Evolutionary conservation across 1,140 invertebrate genomes (phyloP).

Genomic region (Thaumatotibia leucotreta): DNA sequence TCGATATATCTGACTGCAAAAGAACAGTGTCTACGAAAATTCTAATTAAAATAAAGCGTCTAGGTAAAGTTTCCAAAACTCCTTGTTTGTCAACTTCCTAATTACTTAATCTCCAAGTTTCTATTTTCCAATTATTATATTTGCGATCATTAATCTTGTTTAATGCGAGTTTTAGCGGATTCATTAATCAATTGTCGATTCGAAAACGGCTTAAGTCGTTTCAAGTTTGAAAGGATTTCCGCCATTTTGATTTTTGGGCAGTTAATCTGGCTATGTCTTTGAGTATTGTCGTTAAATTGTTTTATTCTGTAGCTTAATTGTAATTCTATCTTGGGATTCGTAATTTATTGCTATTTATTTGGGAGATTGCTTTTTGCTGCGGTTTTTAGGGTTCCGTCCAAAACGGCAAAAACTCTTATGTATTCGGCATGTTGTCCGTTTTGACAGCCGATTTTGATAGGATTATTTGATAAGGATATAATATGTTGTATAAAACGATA

Average conservation of each 20-base stretch:
- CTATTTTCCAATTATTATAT: conserved; percentile 4
- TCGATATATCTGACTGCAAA: no score
- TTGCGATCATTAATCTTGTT: conserved; percentile 2
- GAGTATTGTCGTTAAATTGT: neutral
- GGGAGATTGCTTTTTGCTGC: neutral
- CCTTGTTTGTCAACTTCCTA: conserved; percentile 6
- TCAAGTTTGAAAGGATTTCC: neutral
- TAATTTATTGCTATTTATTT: neutral
- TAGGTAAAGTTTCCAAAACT: neutral
- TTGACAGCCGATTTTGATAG: no score
- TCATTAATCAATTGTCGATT: neutral
- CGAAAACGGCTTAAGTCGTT: neutral
- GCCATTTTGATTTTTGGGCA: neutral
- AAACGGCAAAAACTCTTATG: no score
- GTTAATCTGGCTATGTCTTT: neutral
- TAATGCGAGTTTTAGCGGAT: neutral
- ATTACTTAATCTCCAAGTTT: conserved; percentile 2
- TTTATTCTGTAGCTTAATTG: neutral
- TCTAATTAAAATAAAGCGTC: neutral
- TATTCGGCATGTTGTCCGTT: no score
- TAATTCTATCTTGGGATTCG: neutral
- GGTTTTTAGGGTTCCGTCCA: no score
- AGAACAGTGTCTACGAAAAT: neutral
- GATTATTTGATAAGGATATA: no score
- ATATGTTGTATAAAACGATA: no score